phyloP scores from a whole-genome alignment of 2,797 vertebrate genomes.

The Helicolenus hilgendorfi region DNA sequence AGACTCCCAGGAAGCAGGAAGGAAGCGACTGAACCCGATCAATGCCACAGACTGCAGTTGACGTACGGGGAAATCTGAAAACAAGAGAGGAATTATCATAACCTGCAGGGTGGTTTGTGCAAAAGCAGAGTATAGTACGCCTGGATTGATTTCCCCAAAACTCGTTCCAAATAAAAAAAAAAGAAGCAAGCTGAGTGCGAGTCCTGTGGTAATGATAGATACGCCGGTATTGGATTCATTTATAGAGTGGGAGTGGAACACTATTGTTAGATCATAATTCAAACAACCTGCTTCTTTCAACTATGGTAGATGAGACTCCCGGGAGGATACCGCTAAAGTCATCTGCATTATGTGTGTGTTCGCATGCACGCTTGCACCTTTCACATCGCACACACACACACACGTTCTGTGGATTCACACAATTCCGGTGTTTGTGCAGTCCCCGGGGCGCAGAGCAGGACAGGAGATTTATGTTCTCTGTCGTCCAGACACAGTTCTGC shows the following conservation, averaged over 20 bases:
- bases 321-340: slow-evolving; percentile 69
- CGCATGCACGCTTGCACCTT: not conserved
- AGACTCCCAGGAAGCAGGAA: slow-evolving; percentile 51
- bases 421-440: slow-evolving; percentile 68
- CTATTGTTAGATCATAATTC: slow-evolving; percentile 87
- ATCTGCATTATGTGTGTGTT: slow-evolving; percentile 71
- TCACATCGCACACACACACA: not conserved
- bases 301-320: slow-evolving; percentile 76
- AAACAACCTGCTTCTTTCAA: slow-evolving; percentile 87
- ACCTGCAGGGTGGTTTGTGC: slow-evolving; percentile 64
- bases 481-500: slow-evolving; percentile 79
- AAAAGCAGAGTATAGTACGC: slow-evolving; percentile 26
- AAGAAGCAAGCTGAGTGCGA: slow-evolving; percentile 62
- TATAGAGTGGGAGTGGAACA: slow-evolving; percentile 75
- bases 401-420: slow-evolving; percentile 20
- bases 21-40: slow-evolving; percentile 57
- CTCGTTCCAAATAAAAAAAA: slow-evolving; percentile 64
- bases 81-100: slow-evolving; percentile 55
- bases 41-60: slow-evolving; percentile 56
- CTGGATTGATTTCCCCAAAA: slow-evolving; percentile 70
- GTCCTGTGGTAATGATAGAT: slow-evolving; percentile 79
- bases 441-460: slow-evolving; percentile 76
- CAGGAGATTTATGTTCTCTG: slow-evolving; percentile 89
- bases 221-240: slow-evolving; percentile 77
- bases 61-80: slow-evolving; percentile 48